phyloP scores from a whole-genome alignment of 2,888 invertebrate genomes.

The Mechanitis messenoides region DNA sequence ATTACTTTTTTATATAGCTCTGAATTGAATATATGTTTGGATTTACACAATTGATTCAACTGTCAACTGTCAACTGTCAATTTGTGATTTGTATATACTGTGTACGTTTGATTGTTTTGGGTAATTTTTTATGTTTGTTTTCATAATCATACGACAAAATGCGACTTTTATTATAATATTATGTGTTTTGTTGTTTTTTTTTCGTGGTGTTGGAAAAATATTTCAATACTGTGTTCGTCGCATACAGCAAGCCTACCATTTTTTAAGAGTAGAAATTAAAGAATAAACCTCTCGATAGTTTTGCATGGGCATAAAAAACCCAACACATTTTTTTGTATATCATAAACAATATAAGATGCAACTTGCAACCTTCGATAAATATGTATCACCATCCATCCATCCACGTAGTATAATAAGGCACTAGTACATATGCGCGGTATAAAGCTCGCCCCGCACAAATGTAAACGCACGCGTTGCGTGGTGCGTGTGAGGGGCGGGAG shows the following conservation, averaged over 20 bases:
- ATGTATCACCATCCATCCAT: no score
- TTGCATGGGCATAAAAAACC: no score
- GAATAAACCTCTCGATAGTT: no score
- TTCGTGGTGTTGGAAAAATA: conserved; percentile 1
- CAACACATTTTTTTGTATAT: no score
- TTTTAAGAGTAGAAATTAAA: neutral
- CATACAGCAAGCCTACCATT: neutral
- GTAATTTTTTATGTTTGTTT: neutral
- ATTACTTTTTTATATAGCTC: conserved; percentile 1
- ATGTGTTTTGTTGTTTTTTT: neutral
- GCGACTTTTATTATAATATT: neutral
- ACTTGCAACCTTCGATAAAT: no score
- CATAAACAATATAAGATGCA: no score
- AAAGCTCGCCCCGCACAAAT: conserved; percentile 3
- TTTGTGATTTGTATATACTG: neutral
- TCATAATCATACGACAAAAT: neutral
- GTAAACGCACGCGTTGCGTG: conserved; percentile 9
- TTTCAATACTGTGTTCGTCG: neutral
- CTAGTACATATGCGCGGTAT: conserved; percentile 1
- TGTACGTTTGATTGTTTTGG: conserved; percentile 3
- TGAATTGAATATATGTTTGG: neutral
- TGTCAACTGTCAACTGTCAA: no score
- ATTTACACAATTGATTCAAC: neutral
- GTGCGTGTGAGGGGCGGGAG: conserved; percentile 23
- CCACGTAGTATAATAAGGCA: neutral